Evolutionary conservation across 2,797 vertebrate genomes (phyloP).

Genomic region (Argya squamiceps): DNA sequence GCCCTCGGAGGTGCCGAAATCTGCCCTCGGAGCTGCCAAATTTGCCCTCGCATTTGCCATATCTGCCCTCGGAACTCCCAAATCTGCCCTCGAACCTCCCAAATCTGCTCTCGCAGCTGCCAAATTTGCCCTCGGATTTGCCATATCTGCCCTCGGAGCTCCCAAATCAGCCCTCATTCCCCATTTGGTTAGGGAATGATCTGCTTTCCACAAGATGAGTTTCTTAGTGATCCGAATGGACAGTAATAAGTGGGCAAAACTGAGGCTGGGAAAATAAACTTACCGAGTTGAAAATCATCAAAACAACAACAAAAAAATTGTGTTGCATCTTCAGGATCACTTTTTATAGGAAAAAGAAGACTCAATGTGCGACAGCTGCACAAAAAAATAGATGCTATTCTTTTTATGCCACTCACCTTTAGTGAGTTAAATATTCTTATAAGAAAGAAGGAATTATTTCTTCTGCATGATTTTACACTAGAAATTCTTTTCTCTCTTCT

Average conservation of each 20-base stretch:
- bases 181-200: neutral
- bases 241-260: neutral
- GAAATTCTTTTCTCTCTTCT: neutral
- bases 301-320: too few species aligned
- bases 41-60: accelerated
- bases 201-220: neutral
- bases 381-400: neutral
- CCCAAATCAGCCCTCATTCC: neutral
- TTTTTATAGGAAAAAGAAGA: neutral
- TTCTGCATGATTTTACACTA: neutral
- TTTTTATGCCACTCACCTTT: neutral
- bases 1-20: too few species aligned
- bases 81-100: accelerated
- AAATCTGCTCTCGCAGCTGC: accelerated
- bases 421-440: neutral
- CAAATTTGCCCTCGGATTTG: accelerated
- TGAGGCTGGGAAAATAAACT: neutral
- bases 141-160: too few species aligned
- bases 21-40: accelerated
- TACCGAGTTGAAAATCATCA: neutral
- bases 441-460: neutral
- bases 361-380: accelerated
- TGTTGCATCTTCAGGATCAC: neutral
- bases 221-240: neutral
- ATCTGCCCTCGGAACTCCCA: accelerated